Percentiles rank a stretch among this genome's conserved stretches.
These are phyloP conservation scores for Leptopilina boulardi DNA, from an alignment of 1,140 invertebrate species.

Conservation along the genomic window DNA sequence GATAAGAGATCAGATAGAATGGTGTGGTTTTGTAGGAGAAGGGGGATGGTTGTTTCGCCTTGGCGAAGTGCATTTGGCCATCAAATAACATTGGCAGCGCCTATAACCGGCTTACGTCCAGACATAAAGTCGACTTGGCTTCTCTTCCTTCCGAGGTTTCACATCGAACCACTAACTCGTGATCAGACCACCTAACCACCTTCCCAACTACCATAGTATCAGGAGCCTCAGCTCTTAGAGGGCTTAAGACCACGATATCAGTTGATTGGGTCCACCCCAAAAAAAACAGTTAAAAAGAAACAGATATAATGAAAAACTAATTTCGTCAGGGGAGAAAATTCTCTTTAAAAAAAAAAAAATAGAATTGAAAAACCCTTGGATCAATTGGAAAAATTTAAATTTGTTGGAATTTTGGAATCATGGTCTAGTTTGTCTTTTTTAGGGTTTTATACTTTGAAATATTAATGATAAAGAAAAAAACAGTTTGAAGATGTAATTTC, in stretches of 20 bases:
- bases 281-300: not conserved
- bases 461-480: too few relatives aligned
- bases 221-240: conserved; percentile 73
- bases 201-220: conserved; percentile 70
- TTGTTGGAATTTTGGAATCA: too few relatives aligned
- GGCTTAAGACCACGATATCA: conserved; percentile 74
- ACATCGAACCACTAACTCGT: conserved; percentile 74
- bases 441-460: too few relatives aligned
- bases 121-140: conserved; percentile 74
- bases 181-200: conserved; percentile 71
- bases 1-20: conserved; percentile 54
- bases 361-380: too few relatives aligned
- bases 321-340: not conserved
- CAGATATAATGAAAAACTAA: not conserved
- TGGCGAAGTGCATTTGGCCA: conserved; percentile 75
- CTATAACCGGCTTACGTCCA: conserved; percentile 75
- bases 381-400: too few relatives aligned
- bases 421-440: too few relatives aligned
- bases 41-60: conserved; percentile 55
- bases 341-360: too few relatives aligned
- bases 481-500: too few relatives aligned
- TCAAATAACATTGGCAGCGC: conserved; percentile 77
- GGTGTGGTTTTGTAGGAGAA: conserved; percentile 52
- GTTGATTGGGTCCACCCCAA: conserved; percentile 71
- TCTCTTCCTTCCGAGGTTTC: conserved; percentile 63